A percentile compares a stretch with the other conserved stretches of the same genome.
phyloP scores from a whole-genome alignment of 2,888 invertebrate species.

The Agrotis exclamationis region DNA sequence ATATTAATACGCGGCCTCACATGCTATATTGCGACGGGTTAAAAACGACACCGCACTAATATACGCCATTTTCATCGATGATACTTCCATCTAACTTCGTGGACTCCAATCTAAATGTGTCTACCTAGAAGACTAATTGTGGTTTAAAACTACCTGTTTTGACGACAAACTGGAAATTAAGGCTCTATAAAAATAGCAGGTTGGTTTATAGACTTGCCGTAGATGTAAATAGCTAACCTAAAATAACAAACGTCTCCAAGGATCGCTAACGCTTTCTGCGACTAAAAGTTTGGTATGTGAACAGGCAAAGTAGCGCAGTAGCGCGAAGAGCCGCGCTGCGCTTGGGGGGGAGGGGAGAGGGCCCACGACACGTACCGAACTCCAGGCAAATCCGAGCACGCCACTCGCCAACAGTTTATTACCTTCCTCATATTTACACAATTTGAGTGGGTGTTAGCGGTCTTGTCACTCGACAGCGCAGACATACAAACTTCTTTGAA shows the following conservation, averaged over 20 bases:
- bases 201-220: constrained; percentile 20
- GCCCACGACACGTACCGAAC: constrained; percentile 81
- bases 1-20: constrained; percentile 85
- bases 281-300: constrained; percentile 82
- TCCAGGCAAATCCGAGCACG: constrained; percentile 86
- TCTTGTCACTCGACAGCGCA: constrained; percentile 71
- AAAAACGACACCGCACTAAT: constrained; percentile 57
- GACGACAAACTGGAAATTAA: background rate
- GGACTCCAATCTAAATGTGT: constrained; percentile 35
- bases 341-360: constrained; percentile 65
- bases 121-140: background rate
- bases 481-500: constrained; percentile 65
- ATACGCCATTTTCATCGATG: constrained; percentile 48
- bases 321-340: constrained; percentile 64
- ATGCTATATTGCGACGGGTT: constrained; percentile 72
- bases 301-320: constrained; percentile 63
- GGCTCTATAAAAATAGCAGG: constrained; percentile 3
- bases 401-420: constrained; percentile 85
- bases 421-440: constrained; percentile 89
- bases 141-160: background rate
- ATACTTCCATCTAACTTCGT: constrained; percentile 48
- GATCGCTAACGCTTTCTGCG: constrained; percentile 75
- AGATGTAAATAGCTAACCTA: constrained; percentile 63
- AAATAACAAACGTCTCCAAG: constrained; percentile 79
- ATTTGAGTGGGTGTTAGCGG: constrained; percentile 84